Evolutionary conservation across 2,113 vertebrate species (phyloP), one percentile per base, ranked within the genome.

Genomic region (Leptocoma aspasia): DNA sequence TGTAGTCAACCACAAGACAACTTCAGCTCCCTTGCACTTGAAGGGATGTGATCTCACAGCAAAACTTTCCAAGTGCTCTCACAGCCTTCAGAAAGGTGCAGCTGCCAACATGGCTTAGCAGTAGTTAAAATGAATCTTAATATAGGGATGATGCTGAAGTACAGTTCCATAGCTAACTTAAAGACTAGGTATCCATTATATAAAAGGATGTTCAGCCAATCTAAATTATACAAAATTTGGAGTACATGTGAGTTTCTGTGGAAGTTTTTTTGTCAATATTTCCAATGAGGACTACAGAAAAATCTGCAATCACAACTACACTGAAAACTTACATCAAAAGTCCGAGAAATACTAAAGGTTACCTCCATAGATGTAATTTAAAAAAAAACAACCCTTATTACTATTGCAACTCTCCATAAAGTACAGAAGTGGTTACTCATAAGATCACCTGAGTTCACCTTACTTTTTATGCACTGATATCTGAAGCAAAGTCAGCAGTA

Each of bases 361-460:
- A 64, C 77, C 8, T 56, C 37, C 28, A 45, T 0, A 66, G 7
- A 57, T 53, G 18, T 16, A n/a, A 68, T 13, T 45, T 4, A 0
- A 11, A 41, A 88, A 69, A 89, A 23, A 39, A 39, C 39, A 39
- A 1, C 1, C 7, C 9, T 27, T 47, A 56, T 30, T 41, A 37
- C 16, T 39, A 44, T 6, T 44, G 13, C 60, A 79, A 37, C 41
- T 44, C 68, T 33, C 37, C 23, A 14, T 45, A 49, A 75, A 30
- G 15, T 41, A 70, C 21, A 82, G 24, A 64, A 37, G 1, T 17
- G 2, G 31, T 71, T 75, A 75, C 28, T 63, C 0, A 0, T 15
- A 70, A 59, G 12, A 47, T 47, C 35, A 78, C 4, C 8, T 18
- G 14, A 35, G 31, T 18, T 95, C 28, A 47, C 33, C 16, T 75